phyloP scores from a whole-genome alignment of 2,113 vertebrate species.

The Notechis scutatus region DNA sequence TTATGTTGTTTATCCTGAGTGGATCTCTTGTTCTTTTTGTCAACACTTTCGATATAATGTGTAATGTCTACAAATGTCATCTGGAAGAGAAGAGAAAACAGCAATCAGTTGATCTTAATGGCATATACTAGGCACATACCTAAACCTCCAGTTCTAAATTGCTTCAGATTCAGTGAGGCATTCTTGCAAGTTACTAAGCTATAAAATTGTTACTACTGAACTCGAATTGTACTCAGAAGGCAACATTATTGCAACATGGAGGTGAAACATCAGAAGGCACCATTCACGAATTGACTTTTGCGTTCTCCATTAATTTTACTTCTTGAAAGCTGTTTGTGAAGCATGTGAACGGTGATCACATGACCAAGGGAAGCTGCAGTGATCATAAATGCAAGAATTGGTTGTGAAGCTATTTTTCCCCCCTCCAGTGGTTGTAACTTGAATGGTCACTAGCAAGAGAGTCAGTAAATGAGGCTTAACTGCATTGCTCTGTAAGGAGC shows the following conservation, averaged over 20 bases:
- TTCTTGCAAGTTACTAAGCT: neutral
- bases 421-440: no score
- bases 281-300: neutral
- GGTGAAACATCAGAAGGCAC: neutral
- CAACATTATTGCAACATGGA: neutral
- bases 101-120: slow-evolving; percentile 38
- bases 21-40: slow-evolving; percentile 31
- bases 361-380: no score
- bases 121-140: neutral
- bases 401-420: no score
- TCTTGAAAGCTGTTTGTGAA: no score
- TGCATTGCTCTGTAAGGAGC: no score
- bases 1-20: neutral
- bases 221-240: neutral
- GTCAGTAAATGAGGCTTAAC: no score
- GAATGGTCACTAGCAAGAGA: no score
- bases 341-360: no score
- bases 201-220: neutral
- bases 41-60: slow-evolving; percentile 15
- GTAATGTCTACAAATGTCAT: slow-evolving; percentile 38
- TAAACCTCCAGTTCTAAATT: slow-evolving; percentile 19
- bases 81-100: slow-evolving; percentile 22
- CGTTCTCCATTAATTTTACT: no score
- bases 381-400: no score
- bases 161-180: slow-evolving; percentile 33